Evolutionary conservation across 1,140 invertebrate species (phyloP), one percentile per base, ranked within the genome.

Genomic region (Bilobella aurantiaca): DNA sequence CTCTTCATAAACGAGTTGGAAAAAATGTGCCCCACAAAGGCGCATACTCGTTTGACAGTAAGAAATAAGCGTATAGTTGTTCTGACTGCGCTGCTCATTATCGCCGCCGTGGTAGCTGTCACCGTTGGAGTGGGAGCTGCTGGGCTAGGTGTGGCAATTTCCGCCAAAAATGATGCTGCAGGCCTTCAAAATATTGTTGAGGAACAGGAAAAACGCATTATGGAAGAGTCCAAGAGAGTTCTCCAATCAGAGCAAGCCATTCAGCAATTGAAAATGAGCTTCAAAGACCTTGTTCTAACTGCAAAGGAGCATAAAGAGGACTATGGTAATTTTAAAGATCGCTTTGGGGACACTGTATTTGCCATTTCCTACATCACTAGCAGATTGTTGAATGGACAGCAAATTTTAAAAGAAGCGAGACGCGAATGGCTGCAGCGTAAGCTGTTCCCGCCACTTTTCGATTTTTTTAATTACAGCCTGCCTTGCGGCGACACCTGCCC

Each of bases 361-460:
- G 57, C 32, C 21, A 61, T 68, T 16, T 60, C 66, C 2, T 64
- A 12, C 18, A 42, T 42, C 34, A 42, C 34, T 8, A 42, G 34
- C 18, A 8, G 34, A 8, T 42, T 42, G 18, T 12, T 18, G 8
- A 42, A 8, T 18, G 34, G 34, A 42, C 8, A 42, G 8, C 34
- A 42, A 42, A 18, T 18, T 8, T 12, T 42, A 8, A 42, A 42
- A 42, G 34, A 8, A 42, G 34, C 34, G 34, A 42, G 8, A 8
- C 8, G 8, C 8, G 34, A 42, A 12, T 42, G 34, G 34, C 8
- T 12, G 8, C 34, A 42, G 18, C 8, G 34, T 18, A 42, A 42
- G 34, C 34, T 42, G 8, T 42, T 42, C 18, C 34, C 8, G 34
- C 8, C 34, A n/a, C 34, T 42, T 42, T 42, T 42, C 18, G 34